Evolutionary conservation across 2,888 invertebrate species (phyloP), one percentile per base, ranked within the genome.

Genomic region (Melangyna quadrimaculata): DNA sequence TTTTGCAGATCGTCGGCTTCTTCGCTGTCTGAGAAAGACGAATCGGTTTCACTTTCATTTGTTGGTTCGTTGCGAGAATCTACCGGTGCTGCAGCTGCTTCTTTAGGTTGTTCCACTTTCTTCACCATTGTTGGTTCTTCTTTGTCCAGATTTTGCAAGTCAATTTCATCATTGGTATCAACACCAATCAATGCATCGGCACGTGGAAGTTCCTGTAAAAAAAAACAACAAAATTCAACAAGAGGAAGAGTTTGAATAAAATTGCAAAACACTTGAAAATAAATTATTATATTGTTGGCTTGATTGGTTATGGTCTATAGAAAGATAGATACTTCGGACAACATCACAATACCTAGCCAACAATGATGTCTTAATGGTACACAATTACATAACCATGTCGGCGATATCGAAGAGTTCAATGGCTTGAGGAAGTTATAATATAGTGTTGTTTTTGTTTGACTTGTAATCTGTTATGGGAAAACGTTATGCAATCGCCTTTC

Each of bases 1-100:
- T 92, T 92, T 90, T 92, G 95, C 88, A 93, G 92, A 82, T 95
- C 94, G 67, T 94, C 93, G 63, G 94, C 93, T 80, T 93, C 94
- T 83, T 94, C 94, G 43, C 93, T 94, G 24, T 93, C 93, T 0
- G 93, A 93, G 88, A 94, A 94, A 90, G 93, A 94, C 17, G 93
- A 94, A 89, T 93, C 92, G 17, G 92, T 91, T 71, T 89, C 89
- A 70, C 88, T 89, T 69, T 88, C 89, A 80, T 72, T 81, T 27
- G 73, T 29, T 73, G 79, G 67, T 55, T 78, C 78, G 69, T 79
- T 71, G 57, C 61, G 57, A 12, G 77, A 9, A 27, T 57, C 71
- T n/a, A 79, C 63, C 12, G 71, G 67, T 88, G 88, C 29, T 88
- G 87, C 51, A 87, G 87, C 88, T 86, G 87, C 87, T 88, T 90